Base-by-base conservation (phyloP, 1,140 invertebrate genomes). In the Listronotus oregonensis region DNA sequence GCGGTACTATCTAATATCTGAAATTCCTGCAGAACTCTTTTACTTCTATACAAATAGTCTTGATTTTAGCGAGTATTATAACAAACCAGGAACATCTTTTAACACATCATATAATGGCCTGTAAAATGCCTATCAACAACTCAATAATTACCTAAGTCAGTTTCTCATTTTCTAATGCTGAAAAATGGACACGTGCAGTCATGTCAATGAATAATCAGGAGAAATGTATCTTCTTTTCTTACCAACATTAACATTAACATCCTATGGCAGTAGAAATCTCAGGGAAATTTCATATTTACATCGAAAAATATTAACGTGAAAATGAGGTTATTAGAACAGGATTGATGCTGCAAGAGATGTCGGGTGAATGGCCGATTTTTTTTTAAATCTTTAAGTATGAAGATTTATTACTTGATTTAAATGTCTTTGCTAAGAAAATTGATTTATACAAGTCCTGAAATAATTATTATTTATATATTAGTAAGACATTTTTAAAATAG, bases 321-420 rank as follows among this genome's bases (percentile, higher is more conserved):
- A 68, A 68, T 68, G 66, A 58, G 66, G 66, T 68, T 68, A 68
- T 37, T 63, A 59, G 66, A 64, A 68, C 66, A 67, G 59, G 59
- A 67, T 57, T 67, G 46, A 14, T 47, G 65, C n/a, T 47, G 50
- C 42, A 14, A 62, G 40, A 56, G 34, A 34, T 47, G 65, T 12
- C 40, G 50, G 51, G 39, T 67, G 50, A 57, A 67, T 52, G 59
- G 37, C 44, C 65, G 32, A 62, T 18, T 47, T 62, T 55, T 62
- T 61, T 40, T 27, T 17, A 27, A 3, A 27, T 27, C 21, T 27
- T 27, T 5, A 27, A 27, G 1, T 27, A 27, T 27, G 1, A 27
- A 27, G 21, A 27, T 27, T 27, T 27, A 27, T 27, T 27, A 27
- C 21, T 27, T 27, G 21, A 27, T 27, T 27, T 27, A 3, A 27